Evolutionary conservation across 2,888 invertebrate species (phyloP), one percentile per base, ranked within the genome.

Genomic region (Drosophila rubida): DNA sequence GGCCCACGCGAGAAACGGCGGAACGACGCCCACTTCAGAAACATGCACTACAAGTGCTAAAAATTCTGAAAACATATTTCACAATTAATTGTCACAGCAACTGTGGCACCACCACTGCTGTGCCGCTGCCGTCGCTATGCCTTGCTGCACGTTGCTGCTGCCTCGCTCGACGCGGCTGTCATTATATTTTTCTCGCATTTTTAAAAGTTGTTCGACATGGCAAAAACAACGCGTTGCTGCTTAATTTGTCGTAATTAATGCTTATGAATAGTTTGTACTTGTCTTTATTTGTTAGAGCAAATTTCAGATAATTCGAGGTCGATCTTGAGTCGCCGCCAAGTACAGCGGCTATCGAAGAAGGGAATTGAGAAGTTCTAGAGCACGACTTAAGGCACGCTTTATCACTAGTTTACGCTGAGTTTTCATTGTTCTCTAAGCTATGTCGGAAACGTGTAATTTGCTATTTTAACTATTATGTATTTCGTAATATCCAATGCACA

Each of bases 161-260:
- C 59, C 53, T 27, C 13, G 41, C 5, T 13, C 48, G 32, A 32
- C 32, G 32, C 54, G 37, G 37, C 59, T 68, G 72, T 60, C 74
- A 60, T 79, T 75, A 69, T 74, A 75, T 78, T 73, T 75, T 54
- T 59, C 73, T 87, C 75, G 81, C 83, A 84, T 87, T 82, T 82
- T 82, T 86, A 73, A 82, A 78, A 65, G 78, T 83, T 84, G 83
- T 87, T 84, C 85, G 82, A 84, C 84, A 87, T 87, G 85, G 83
- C 81, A 87, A 87, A 87, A 84, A 81, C 83, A 87, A 71, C 87
- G 84, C 81, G 81, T 70, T 80, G 86, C 82, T 82, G 80, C 87
- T 81, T 84, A 87, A 87, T 84, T 84, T 84, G 84, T 87, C 78
- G 78, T 84, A 87, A 84, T 87, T 87, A 87, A 87, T 87, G 87